These are phyloP conservation scores for Eucera pruinosa DNA, from an alignment of 2,888 invertebrate species.

Conservation along the genomic window DNA sequence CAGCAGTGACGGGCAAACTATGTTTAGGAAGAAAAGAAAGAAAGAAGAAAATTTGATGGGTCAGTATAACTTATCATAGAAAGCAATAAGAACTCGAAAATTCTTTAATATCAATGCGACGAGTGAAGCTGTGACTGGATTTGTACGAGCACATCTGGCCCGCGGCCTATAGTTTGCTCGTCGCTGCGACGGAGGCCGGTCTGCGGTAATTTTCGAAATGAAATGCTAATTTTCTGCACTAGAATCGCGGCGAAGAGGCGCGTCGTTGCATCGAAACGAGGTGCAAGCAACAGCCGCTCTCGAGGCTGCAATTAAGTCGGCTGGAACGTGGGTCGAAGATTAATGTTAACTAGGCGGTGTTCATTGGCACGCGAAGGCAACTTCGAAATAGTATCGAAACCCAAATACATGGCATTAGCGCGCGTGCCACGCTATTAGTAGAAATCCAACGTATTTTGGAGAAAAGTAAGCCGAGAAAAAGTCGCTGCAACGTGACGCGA, in stretches of 20 bases:
- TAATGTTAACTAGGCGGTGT: constrained; percentile 13
- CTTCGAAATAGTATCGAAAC: constrained; percentile 52
- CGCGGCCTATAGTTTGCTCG: too few relatives aligned
- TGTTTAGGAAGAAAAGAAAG: too few relatives aligned
- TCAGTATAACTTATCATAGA: too few relatives aligned
- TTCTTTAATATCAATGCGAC: too few relatives aligned
- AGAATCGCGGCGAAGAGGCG: not conserved
- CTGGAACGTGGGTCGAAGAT: constrained; percentile 55
- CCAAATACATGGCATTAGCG: constrained; percentile 73
- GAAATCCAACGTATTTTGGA: constrained; percentile 63
- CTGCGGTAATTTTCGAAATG: too few relatives aligned
- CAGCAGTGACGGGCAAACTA: too few relatives aligned
- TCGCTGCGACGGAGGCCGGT: too few relatives aligned
- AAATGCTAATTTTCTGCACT: not conserved
- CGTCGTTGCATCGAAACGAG: constrained; percentile 41
- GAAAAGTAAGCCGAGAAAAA: constrained; percentile 63
- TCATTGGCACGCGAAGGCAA: constrained; percentile 45
- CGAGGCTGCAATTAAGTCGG: constrained; percentile 43
- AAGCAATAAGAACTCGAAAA: too few relatives aligned
- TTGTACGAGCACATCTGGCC: too few relatives aligned
- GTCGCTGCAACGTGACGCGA: constrained; percentile 74
- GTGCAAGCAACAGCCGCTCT: constrained; percentile 24
- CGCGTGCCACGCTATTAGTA: constrained; percentile 19
- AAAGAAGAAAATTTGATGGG: too few relatives aligned
- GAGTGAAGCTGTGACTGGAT: too few relatives aligned